These are phyloP conservation scores for Theristus sp. DNA, from an alignment of 2,888 invertebrate species.

Conservation along the genomic window DNA sequence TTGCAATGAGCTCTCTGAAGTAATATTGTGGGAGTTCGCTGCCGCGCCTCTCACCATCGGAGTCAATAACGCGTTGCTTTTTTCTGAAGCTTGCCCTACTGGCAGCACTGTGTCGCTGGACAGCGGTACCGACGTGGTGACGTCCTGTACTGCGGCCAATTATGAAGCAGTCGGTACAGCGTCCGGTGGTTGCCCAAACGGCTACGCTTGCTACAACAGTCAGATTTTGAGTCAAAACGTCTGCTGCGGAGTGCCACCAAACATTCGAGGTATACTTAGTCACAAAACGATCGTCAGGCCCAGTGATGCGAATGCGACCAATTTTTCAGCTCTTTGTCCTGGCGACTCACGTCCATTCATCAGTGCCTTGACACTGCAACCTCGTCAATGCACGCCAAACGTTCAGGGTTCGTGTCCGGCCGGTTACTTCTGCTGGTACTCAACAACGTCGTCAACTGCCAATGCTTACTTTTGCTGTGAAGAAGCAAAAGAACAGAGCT, in stretches of 20 bases:
- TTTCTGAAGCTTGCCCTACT: background rate
- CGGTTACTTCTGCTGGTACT: slow-evolving; percentile 27
- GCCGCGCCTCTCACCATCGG: no score
- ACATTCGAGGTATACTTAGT: background rate
- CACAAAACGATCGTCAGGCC: background rate
- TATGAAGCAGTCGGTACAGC: background rate
- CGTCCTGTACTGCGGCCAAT: background rate
- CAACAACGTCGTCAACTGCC: no score
- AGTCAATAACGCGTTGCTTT: no score
- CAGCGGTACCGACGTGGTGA: background rate
- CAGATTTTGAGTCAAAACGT: slow-evolving; percentile 27
- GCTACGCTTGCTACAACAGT: slow-evolving; percentile 21
- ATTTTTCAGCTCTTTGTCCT: slow-evolving; percentile 15
- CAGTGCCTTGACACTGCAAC: slow-evolving; percentile 24
- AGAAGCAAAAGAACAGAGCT: background rate
- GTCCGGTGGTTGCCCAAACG: background rate
- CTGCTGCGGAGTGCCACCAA: slow-evolving; percentile 17
- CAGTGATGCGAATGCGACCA: background rate
- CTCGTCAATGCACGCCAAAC: slow-evolving; percentile 27
- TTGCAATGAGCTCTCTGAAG: no score
- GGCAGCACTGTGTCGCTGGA: background rate
- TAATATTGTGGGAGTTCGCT: no score
- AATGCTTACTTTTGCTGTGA: slow-evolving; percentile 26
- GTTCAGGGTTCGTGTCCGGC: slow-evolving; percentile 26
- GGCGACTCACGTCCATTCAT: slow-evolving; percentile 24